phyloP scores from a whole-genome alignment of 2,797 vertebrate genomes.

The Gymnoscopelus braueri region DNA sequence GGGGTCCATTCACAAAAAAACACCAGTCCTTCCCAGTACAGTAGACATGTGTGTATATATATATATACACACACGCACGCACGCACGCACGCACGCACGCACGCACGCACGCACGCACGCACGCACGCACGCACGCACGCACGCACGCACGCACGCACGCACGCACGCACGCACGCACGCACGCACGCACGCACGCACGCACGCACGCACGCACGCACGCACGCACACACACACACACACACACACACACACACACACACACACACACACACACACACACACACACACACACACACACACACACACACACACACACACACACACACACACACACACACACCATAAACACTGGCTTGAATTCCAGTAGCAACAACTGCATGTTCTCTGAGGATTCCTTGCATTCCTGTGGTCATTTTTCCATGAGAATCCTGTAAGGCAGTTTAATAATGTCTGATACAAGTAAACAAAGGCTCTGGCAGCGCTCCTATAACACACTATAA shows the following conservation, averaged over 20 bases:
- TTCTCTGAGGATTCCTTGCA: constrained; percentile 73
- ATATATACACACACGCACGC: neutral
- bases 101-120: neutral
- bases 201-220: constrained; percentile 1
- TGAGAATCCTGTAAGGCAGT: constrained; percentile 65
- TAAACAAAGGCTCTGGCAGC: constrained; percentile 25
- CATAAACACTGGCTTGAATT: constrained; percentile 31
- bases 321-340: neutral
- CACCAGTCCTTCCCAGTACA: neutral
- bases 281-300: neutral
- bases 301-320: constrained; percentile 11
- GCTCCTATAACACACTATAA: neutral
- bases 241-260: constrained; percentile 11
- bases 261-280: constrained; percentile 3
- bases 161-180: constrained; percentile 3
- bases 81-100: neutral
- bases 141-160: neutral
- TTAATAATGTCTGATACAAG: constrained; percentile 56
- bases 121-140: neutral
- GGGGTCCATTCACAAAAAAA: neutral
- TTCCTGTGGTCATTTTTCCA: constrained; percentile 77
- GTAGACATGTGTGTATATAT: neutral
- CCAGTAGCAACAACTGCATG: constrained; percentile 68
- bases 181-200: neutral
- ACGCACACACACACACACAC: constrained; percentile 3